A percentile compares a stretch with the other conserved stretches of the same genome.
These are phyloP conservation scores for Phocoena sinus DNA, from an alignment of 2,113 vertebrate species.

Conservation along the genomic window DNA sequence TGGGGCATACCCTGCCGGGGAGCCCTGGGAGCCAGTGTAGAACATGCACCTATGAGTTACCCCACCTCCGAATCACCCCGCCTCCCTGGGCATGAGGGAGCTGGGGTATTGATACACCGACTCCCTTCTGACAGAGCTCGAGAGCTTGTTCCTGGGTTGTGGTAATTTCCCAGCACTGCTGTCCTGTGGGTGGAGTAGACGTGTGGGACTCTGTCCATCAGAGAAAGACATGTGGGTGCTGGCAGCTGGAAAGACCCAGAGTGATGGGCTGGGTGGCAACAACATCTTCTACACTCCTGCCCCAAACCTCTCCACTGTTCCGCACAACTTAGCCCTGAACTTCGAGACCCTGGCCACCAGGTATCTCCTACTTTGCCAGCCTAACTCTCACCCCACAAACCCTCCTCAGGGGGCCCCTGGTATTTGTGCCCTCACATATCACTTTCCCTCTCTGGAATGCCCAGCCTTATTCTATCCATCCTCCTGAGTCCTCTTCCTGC, in stretches of 20 bases:
- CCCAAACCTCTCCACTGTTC: neutral
- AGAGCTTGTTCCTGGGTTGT: neutral
- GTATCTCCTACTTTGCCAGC: neutral
- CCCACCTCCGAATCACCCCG: neutral
- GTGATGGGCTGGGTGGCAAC: rapidly evolving
- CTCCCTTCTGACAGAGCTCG: neutral
- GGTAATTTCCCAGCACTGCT: neutral
- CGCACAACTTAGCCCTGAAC: neutral
- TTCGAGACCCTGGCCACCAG: neutral
- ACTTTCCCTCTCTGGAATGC: neutral
- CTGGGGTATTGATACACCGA: neutral
- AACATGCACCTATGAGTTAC: no score
- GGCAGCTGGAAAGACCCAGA: neutral
- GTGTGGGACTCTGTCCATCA: neutral
- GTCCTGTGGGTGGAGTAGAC: neutral
- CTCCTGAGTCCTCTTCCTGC: neutral
- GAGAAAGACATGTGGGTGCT: neutral
- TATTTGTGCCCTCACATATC: neutral
- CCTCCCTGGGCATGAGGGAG: no score
- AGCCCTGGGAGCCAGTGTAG: neutral
- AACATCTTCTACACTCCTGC: rapidly evolving
- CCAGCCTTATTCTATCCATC: neutral
- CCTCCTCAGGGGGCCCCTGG: neutral
- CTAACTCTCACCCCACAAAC: neutral
- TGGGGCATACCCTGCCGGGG: neutral